Conservation (phyloP, 2,888 invertebrate species). For the Trisateles emortualis region DNA sequence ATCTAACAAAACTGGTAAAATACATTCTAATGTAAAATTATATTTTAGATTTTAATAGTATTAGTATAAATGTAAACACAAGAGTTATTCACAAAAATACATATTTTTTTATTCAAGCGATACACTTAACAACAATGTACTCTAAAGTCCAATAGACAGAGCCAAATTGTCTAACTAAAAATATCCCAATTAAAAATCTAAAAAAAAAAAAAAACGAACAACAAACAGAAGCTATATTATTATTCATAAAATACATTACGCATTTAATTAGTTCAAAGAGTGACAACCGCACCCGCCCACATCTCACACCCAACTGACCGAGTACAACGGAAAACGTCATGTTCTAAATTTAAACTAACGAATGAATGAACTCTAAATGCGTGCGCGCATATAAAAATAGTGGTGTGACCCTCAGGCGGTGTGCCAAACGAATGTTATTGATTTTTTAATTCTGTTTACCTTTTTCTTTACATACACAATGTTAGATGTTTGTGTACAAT, state of each 20-base stretch:
- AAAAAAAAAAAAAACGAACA: constrained; percentile 1
- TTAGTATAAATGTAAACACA: too few relatives aligned
- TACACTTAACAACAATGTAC: too few relatives aligned
- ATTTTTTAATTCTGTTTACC: constrained; percentile 27
- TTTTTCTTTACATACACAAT: background rate
- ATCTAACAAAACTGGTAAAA: too few relatives aligned
- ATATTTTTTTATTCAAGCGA: too few relatives aligned
- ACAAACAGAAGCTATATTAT: background rate
- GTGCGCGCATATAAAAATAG: constrained; percentile 68
- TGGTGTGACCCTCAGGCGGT: constrained; percentile 63
- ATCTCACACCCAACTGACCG: constrained; percentile 46
- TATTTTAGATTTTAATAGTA: too few relatives aligned
- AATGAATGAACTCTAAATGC: constrained; percentile 82
- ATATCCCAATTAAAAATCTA: background rate
- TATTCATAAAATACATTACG: constrained; percentile 5
- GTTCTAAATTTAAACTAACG: constrained; percentile 68
- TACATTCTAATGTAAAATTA: too few relatives aligned
- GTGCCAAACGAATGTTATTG: constrained; percentile 50
- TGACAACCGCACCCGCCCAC: constrained; percentile 60
- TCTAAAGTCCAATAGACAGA: too few relatives aligned
- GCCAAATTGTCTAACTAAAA: background rate
- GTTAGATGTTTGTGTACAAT: background rate
- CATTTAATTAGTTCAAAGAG: constrained; percentile 9
- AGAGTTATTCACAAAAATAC: too few relatives aligned
- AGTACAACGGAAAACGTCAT: constrained; percentile 56